A percentile compares a stretch with the other conserved stretches of the same genome.
These are phyloP conservation scores for Polydrusus pterygomalis DNA, from an alignment of 2,888 invertebrate species.

Conservation along the genomic window DNA sequence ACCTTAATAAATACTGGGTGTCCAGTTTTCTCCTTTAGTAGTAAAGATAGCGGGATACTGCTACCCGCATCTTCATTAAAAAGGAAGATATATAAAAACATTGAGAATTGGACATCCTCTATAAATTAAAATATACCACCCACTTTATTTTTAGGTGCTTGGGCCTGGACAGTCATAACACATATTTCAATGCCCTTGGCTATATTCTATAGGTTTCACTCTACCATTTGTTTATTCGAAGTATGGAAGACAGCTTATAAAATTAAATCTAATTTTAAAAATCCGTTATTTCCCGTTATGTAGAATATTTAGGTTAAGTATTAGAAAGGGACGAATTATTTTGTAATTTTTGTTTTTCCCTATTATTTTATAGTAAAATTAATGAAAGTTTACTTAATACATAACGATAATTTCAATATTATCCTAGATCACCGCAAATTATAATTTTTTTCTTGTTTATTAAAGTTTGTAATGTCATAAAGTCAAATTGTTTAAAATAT, in stretches of 20 bases:
- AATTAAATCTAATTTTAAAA: conserved; percentile 66
- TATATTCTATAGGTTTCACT: conserved; percentile 96
- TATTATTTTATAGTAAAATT: background rate
- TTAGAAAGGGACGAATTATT: too few species aligned
- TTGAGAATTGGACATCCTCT: too few species aligned
- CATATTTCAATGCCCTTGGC: conserved; percentile 95
- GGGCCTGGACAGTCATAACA: conserved; percentile 97
- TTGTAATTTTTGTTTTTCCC: background rate
- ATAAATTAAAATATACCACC: too few species aligned
- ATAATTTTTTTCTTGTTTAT: too few species aligned
- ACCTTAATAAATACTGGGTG: too few species aligned
- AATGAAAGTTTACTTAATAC: background rate
- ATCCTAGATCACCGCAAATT: background rate
- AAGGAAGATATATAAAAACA: too few species aligned
- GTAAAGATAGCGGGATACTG: too few species aligned
- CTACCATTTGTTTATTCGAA: conserved; percentile 95
- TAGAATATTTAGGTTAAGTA: background rate
- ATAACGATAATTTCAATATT: too few species aligned
- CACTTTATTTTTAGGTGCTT: conserved; percentile 71
- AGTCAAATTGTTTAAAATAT: too few species aligned
- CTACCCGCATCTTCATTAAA: too few species aligned
- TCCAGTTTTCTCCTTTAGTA: too few species aligned
- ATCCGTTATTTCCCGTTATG: conserved; percentile 54
- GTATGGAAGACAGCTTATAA: conserved; percentile 98
- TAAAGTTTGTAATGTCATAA: too few species aligned